Evolutionary conservation across 2,888 invertebrate genomes (phyloP).

Genomic region (Poecilobothrus nobilitatus): DNA sequence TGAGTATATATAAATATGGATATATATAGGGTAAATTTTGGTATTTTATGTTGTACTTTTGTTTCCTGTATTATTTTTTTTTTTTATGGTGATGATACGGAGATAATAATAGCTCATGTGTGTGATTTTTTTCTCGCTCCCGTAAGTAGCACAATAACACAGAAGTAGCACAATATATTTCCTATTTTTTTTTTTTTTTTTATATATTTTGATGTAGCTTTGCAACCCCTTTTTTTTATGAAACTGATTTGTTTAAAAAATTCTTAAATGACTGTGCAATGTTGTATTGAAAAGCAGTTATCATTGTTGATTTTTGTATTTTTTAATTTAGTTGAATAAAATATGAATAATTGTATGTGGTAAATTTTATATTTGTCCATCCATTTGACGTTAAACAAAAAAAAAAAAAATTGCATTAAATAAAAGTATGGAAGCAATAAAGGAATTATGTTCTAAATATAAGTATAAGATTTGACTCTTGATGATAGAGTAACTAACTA

Average conservation of each 20-base stretch:
- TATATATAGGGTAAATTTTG: neutral
- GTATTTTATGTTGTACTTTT: neutral
- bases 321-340: no score
- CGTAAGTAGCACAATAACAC: neutral
- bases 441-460: no score
- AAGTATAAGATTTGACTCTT: no score
- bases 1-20: neutral
- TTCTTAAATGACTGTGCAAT: no score
- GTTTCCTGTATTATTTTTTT: neutral
- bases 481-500: no score
- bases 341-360: no score
- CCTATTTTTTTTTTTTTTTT: neutral
- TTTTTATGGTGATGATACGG: conserved; percentile 3
- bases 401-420: no score
- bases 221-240: neutral
- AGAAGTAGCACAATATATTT: neutral
- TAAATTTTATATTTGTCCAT: no score
- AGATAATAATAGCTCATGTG: conserved; percentile 6
- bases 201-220: neutral
- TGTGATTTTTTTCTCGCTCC: neutral
- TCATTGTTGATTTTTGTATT: no score
- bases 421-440: no score
- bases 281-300: no score
- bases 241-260: neutral
- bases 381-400: no score